Base-by-base conservation (phyloP, 2,888 invertebrate species). In the Brachynemurus nebulosus region DNA sequence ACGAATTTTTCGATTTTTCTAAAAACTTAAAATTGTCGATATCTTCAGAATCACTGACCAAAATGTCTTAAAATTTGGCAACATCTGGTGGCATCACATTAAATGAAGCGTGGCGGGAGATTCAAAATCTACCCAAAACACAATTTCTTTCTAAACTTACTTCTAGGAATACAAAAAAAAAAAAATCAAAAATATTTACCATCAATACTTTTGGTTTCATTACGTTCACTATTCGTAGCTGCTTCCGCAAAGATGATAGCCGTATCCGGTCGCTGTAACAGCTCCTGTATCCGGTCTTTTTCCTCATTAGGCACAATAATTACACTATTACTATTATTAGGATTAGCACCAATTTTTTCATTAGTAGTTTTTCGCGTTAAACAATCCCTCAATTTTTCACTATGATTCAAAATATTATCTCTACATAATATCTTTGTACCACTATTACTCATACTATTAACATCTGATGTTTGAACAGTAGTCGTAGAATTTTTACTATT, bases 161-260 rank as follows among this genome's bases (percentile, higher is more conserved):
- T n/a, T n/a, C n/a, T n/a, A n/a, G n/a, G n/a, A n/a, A n/a, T n/a
- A n/a, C n/a, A n/a, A 23, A 7, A 23, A 23, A 23, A 23, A 9
- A 23, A 23, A 23, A 7, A 23, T 23, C 12, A 27, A 3, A 30
- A 30, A n/a, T 30, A n/a, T 12, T 14, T 14, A 30, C 14, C 14
- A 11, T 30, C 38, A 51, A 50, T 51, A 42, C 42, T 48, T 44
- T 53, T 49, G 20, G 48, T n/a, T n/a, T n/a, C n/a, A n/a, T n/a
- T n/a, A n/a, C n/a, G n/a, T n/a, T n/a, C n/a, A n/a, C n/a, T n/a
- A n/a, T n/a, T n/a, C n/a, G 62, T 63, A 47, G 65, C 65, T 7
- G 66, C 62, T 51, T 68, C 68, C 9, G 70, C 66, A 54, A 63
- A 70, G 50, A 71, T 69, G 48, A 71, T 68, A 16, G 68, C 70